A percentile compares a stretch with the other conserved stretches of the same genome.
These are phyloP conservation scores for Thaumatotibia leucotreta DNA, from an alignment of 1,140 invertebrate genomes.

Conservation along the genomic window DNA sequence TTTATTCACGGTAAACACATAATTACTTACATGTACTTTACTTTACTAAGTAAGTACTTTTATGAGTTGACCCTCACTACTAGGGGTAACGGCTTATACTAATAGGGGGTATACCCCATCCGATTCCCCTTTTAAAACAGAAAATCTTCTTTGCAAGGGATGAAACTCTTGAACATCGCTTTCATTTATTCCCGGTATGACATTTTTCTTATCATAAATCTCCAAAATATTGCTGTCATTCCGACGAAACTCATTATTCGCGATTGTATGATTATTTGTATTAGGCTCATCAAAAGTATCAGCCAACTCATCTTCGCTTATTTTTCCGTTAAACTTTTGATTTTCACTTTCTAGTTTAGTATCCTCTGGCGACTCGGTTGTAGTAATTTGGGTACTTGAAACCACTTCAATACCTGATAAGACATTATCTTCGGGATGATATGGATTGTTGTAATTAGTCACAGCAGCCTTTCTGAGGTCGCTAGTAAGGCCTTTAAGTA, in stretches of 20 bases:
- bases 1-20: too few relatives aligned
- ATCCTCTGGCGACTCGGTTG: neutral
- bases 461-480: neutral
- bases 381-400: neutral
- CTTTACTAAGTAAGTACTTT: too few relatives aligned
- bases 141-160: neutral
- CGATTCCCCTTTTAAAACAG: neutral
- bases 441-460: conserved; percentile 23
- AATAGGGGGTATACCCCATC: too few relatives aligned
- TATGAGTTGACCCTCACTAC: too few relatives aligned
- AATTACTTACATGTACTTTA: too few relatives aligned
- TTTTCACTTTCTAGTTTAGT: neutral
- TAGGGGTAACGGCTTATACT: too few relatives aligned
- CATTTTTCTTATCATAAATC: neutral
- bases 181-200: neutral
- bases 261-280: neutral
- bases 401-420: neutral
- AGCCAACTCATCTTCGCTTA: neutral
- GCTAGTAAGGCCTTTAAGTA: neutral
- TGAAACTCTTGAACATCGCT: neutral
- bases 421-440: conserved; percentile 27
- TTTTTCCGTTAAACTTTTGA: neutral
- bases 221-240: neutral
- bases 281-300: neutral
- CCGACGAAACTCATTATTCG: neutral